Conservation (phyloP, 2,113 vertebrate species). For the Misgurnus anguillicaudatus region DNA sequence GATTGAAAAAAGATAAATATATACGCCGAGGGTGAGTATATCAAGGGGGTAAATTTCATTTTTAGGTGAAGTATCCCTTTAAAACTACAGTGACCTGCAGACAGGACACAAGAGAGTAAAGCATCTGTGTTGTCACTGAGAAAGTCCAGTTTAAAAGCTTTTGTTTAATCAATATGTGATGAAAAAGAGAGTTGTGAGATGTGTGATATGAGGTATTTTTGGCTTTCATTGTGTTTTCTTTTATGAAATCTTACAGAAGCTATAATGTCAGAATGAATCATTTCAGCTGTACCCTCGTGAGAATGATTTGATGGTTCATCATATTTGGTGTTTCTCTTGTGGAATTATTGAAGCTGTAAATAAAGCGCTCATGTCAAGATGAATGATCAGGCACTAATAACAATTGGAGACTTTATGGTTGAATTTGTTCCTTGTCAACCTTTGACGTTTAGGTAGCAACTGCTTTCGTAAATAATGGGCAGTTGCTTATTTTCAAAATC, state of each 20-base stretch:
- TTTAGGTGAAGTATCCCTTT: too few species aligned
- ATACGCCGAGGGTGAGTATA: too few species aligned
- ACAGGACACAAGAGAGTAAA: not conserved
- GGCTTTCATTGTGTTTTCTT: not conserved
- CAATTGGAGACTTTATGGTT: not conserved
- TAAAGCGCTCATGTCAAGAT: not conserved
- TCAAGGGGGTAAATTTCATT: too few species aligned
- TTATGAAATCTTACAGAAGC: constrained; percentile 5
- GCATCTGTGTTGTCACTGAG: not conserved
- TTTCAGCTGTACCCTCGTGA: not conserved
- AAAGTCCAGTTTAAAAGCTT: not conserved
- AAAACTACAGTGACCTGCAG: too few species aligned
- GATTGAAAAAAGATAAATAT: too few species aligned
- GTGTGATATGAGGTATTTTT: not conserved
- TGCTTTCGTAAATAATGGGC: not conserved
- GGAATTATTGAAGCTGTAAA: not conserved
- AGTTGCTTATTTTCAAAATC: not conserved
- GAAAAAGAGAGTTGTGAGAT: not conserved
- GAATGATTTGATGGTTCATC: not conserved
- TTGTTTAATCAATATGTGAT: not conserved
- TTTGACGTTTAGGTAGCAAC: not conserved
- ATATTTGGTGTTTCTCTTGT: not conserved
- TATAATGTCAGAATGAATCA: constrained; percentile 3
- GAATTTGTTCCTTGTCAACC: not conserved
- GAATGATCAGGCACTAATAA: not conserved